phyloP scores from a whole-genome alignment of 2,888 invertebrate species.

The Tenthredo mesomela region DNA sequence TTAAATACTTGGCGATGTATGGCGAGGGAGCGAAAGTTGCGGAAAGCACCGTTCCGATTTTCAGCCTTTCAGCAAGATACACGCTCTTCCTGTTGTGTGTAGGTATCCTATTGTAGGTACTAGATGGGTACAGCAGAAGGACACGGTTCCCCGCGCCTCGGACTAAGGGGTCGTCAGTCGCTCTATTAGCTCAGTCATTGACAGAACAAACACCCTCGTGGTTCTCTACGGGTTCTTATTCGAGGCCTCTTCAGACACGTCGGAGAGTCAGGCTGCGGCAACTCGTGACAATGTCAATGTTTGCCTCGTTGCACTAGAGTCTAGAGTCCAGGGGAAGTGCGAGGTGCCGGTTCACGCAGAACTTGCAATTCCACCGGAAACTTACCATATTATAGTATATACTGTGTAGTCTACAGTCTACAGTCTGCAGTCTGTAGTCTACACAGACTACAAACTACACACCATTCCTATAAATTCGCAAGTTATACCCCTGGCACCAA shows the following conservation, averaged over 20 bases:
- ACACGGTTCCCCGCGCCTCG: constrained; percentile 19
- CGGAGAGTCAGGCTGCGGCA: constrained; percentile 45
- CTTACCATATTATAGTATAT: neutral
- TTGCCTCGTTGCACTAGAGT: constrained; percentile 66
- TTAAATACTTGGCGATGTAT: neutral
- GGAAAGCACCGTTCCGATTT: neutral
- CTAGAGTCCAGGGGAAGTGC: constrained; percentile 31
- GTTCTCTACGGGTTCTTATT: constrained; percentile 54
- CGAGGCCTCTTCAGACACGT: constrained; percentile 55
- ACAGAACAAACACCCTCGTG: constrained; percentile 64
- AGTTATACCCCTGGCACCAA: neutral
- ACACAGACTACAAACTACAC: neutral
- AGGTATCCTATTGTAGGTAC: constrained; percentile 2
- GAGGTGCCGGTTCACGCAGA: constrained; percentile 29
- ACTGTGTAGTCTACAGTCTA: neutral
- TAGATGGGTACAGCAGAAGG: neutral
- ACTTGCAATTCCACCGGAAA: constrained; percentile 34
- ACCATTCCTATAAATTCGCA: neutral
- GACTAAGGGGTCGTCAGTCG: constrained; percentile 43
- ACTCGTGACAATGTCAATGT: constrained; percentile 72
- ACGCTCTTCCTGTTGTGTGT: neutral
- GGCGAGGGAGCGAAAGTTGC: neutral
- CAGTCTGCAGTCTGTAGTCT: neutral
- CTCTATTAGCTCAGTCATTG: constrained; percentile 68
- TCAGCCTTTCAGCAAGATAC: neutral